Evolutionary conservation across 1,140 invertebrate species (phyloP), one percentile per base, ranked within the genome.

Genomic region (Drosophila nigromelanica): DNA sequence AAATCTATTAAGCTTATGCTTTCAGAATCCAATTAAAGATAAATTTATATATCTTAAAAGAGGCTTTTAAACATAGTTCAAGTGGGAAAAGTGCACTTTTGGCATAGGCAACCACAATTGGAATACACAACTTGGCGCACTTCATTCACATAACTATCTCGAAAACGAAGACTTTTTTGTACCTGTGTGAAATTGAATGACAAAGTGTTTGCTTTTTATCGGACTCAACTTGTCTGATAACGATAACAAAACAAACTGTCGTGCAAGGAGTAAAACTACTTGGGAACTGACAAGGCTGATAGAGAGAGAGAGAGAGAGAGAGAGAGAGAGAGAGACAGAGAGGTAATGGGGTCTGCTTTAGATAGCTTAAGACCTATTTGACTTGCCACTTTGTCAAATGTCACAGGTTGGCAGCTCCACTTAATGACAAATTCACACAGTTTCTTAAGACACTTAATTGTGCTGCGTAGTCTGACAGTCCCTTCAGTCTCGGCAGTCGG

Each of bases 361-460:
- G 39, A 30, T n/a, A 30, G 43, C 24, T 43, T 43, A 43, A 43
- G 24, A 43, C 54, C 54, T n/a, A 43, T 33, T 3, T 33, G 54
- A 30, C 39, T 43, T 45, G 27, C 37, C 48, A 69, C 55, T 81
- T 61, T 50, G 58, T 73, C 58, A 68, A 37, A 55, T 73, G 73
- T 60, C 61, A 39, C 24, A 58, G 47, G 21, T 58, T 52, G 43
- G 27, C 68, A 78, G 18, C 73, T 47, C 15, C 12, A 33, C 47
- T 48, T n/a, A 24, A 61, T 35, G 54, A 18, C 48, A 78, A 40
- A 56, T 62, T 55, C 70, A 60, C 43, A 30, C 50, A 71, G 30
- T 40, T 45, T 12, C 59, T 30, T 10, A 42, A 58, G 47, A 48
- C 59, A 60, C 56, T 82, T 82, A 83, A 83, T 83, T 82, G 79